Percentiles rank a stretch among this genome's conserved stretches.
Conservation (phyloP, 2,113 vertebrate genomes). For the Vidua chalybeata region DNA sequence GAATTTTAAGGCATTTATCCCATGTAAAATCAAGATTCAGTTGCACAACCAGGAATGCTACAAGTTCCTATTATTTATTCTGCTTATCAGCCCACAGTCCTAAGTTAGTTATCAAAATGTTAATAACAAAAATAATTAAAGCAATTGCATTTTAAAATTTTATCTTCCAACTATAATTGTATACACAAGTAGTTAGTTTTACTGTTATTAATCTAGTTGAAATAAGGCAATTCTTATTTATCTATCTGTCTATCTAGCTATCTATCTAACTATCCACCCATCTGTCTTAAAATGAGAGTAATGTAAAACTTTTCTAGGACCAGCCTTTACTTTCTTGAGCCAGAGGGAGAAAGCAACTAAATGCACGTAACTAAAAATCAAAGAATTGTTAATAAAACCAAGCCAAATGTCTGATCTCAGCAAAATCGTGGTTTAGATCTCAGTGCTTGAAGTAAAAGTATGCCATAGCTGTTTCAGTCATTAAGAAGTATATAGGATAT, state of each 20-base stretch:
- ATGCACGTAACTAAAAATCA: background rate
- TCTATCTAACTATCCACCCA: background rate
- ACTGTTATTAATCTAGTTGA: background rate
- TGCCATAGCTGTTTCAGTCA: background rate
- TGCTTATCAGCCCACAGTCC: background rate
- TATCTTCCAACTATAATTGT: background rate
- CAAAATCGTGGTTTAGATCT: background rate
- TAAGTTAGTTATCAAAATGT: background rate
- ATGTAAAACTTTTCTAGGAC: background rate
- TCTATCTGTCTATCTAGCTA: background rate
- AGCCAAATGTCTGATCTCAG: background rate
- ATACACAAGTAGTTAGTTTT: background rate
- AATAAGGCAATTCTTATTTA: background rate
- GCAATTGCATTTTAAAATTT: background rate
- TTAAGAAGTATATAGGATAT: background rate
- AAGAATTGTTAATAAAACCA: background rate
- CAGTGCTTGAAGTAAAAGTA: background rate
- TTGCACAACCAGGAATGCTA: background rate
- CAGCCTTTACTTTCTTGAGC: background rate
- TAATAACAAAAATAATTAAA: background rate
- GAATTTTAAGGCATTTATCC: background rate
- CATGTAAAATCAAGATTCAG: background rate
- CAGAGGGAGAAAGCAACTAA: background rate
- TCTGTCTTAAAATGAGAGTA: background rate
- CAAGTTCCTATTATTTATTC: background rate